phyloP scores from a whole-genome alignment of 2,113 vertebrate genomes.

The Anhinga rufa region DNA sequence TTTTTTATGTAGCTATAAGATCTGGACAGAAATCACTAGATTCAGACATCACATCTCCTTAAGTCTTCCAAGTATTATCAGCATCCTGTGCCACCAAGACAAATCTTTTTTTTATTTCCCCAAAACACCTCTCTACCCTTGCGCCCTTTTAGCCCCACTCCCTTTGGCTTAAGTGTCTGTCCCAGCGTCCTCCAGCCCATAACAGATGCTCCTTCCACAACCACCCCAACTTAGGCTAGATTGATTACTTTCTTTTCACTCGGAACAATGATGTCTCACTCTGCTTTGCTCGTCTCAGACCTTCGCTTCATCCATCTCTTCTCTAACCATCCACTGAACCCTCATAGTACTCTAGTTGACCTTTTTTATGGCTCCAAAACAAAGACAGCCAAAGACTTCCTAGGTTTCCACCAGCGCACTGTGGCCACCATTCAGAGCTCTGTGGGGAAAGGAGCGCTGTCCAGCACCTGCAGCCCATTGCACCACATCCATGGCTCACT shows the following conservation, averaged over 20 bases:
- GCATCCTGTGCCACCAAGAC: not conserved
- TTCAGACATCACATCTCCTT: not conserved
- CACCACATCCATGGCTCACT: fast-evolving
- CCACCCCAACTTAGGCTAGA: too few species aligned
- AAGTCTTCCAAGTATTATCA: not conserved
- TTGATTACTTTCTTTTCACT: not conserved
- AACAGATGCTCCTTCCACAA: not conserved
- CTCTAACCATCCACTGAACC: not conserved
- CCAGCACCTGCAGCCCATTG: not conserved
- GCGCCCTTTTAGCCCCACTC: not conserved
- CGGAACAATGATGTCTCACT: not conserved
- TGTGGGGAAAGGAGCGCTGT: fast-evolving
- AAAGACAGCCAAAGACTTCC: not conserved
- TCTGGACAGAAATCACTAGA: not conserved
- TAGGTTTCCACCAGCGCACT: not conserved
- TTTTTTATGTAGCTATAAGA: not conserved
- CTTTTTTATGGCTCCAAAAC: not conserved
- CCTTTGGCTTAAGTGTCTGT: not conserved
- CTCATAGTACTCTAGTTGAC: not conserved
- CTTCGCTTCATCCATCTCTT: not conserved
- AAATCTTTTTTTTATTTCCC: not conserved
- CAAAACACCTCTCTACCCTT: not conserved
- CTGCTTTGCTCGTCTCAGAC: not conserved
- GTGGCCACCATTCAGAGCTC: fast-evolving
- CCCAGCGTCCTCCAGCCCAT: not conserved